Evolutionary conservation across 1,140 invertebrate species (phyloP).

Genomic region (Drosophila sproati): DNA sequence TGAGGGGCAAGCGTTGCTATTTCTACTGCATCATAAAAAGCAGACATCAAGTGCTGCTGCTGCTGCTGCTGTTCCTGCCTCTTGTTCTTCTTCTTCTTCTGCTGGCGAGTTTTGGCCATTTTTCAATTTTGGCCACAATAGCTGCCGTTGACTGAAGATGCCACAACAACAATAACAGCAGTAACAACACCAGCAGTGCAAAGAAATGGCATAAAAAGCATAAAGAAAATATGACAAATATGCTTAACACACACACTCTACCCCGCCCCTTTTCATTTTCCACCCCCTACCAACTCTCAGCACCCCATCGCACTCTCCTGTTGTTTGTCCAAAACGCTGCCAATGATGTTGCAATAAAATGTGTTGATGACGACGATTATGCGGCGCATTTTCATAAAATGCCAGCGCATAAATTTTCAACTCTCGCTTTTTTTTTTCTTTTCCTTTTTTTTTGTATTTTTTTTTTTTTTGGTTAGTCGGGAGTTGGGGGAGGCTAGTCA

Average conservation of each 20-base stretch:
- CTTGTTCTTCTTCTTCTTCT: slow-evolving; percentile 16
- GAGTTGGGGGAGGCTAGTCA: neutral
- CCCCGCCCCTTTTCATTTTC: neutral
- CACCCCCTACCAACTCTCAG: too few species aligned
- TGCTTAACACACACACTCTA: slow-evolving; percentile 5
- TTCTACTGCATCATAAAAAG: slow-evolving; percentile 62
- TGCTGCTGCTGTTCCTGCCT: slow-evolving; percentile 25
- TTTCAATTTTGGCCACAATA: slow-evolving; percentile 45
- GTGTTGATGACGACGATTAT: slow-evolving; percentile 69
- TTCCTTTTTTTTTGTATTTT: too few species aligned
- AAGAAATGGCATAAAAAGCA: slow-evolving; percentile 20
- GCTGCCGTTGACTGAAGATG: slow-evolving; percentile 48
- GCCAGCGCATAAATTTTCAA: slow-evolving; percentile 62
- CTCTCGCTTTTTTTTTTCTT: slow-evolving; percentile 19
- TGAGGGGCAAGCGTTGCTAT: slow-evolving; percentile 4
- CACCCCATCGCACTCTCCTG: too few species aligned
- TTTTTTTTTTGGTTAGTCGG: neutral
- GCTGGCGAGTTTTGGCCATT: slow-evolving; percentile 34
- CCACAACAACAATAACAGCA: slow-evolving; percentile 10
- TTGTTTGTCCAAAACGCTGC: slow-evolving; percentile 1
- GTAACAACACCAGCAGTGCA: slow-evolving; percentile 7
- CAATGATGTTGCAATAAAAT: slow-evolving; percentile 80
- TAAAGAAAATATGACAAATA: slow-evolving; percentile 50
- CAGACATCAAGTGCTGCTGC: slow-evolving; percentile 56
- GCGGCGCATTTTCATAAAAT: slow-evolving; percentile 56